These are phyloP conservation scores for Agrochola lychnidis DNA, from an alignment of 2,888 invertebrate species.

Conservation along the genomic window DNA sequence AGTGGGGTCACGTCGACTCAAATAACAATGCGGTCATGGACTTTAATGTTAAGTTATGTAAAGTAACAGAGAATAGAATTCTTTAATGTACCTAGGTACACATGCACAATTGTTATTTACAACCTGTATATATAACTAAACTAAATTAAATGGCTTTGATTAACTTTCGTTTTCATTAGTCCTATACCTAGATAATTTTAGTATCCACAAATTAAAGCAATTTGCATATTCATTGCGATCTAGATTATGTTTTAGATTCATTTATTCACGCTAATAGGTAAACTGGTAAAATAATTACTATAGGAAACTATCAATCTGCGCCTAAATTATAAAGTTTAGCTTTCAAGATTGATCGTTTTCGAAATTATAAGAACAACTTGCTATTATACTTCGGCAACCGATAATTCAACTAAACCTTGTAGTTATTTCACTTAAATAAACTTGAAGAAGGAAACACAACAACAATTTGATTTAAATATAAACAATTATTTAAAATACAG, in stretches of 20 bases:
- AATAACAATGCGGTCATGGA: constrained; percentile 47
- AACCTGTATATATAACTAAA: not conserved
- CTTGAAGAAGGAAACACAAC: not conserved
- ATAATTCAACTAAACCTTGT: constrained; percentile 5
- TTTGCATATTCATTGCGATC: constrained; percentile 52
- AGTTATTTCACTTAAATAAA: constrained; percentile 11
- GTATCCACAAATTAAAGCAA: constrained; percentile 29
- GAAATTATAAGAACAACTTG: constrained; percentile 43
- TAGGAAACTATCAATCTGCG: constrained; percentile 41
- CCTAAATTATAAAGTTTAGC: constrained; percentile 38
- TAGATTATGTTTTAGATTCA: constrained; percentile 47
- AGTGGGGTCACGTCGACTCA: constrained; percentile 43
- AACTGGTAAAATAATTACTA: constrained; percentile 49
- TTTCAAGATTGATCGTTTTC: constrained; percentile 39
- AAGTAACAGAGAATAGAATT: constrained; percentile 1
- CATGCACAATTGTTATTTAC: not conserved
- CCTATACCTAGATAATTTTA: constrained; percentile 14
- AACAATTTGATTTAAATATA: constrained; percentile 13
- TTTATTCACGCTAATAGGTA: constrained; percentile 50
- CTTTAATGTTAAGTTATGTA: constrained; percentile 19
- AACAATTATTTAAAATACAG: constrained; percentile 9
- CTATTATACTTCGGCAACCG: constrained; percentile 19
- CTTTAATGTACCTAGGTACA: not conserved
- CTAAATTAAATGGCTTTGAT: constrained; percentile 4
- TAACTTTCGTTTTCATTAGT: constrained; percentile 28